phyloP scores from a whole-genome alignment of 2,797 vertebrate genomes.

The Platalea minor region DNA sequence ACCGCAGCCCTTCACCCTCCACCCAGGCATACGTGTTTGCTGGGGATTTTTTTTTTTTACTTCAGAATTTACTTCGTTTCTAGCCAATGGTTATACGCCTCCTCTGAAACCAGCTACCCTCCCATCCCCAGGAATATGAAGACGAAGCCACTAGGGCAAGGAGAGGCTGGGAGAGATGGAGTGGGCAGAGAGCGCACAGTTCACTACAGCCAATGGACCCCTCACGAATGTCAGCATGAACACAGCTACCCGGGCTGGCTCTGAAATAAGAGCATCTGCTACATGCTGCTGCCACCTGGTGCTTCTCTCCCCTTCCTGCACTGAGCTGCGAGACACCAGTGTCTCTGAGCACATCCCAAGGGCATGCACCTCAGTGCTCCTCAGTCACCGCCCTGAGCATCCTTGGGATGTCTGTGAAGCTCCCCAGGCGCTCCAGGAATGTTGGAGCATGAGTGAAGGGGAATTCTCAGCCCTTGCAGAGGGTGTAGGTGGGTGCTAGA shows the following conservation, averaged over 20 bases:
- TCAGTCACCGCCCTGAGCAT: not conserved
- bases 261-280: not conserved
- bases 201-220: not conserved
- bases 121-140: not conserved
- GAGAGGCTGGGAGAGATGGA: not conserved
- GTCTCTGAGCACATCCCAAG: not conserved
- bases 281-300: slow-evolving; percentile 50
- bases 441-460: not conserved
- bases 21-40: rapidly evolving
- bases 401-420: not conserved
- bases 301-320: not conserved
- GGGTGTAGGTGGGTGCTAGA: not conserved
- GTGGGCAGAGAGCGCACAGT: rapidly evolving
- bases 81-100: not conserved
- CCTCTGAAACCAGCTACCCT: not conserved
- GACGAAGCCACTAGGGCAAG: not conserved
- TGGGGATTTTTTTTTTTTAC: not conserved
- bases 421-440: not conserved
- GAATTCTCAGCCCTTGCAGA: not conserved
- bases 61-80: not conserved
- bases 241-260: not conserved
- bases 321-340: rapidly evolving
- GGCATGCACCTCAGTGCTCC: not conserved
- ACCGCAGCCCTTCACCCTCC: not conserved
- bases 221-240: rapidly evolving